Conservation (phyloP, 2,797 vertebrate species). For the Scyliorhinus canicula region DNA sequence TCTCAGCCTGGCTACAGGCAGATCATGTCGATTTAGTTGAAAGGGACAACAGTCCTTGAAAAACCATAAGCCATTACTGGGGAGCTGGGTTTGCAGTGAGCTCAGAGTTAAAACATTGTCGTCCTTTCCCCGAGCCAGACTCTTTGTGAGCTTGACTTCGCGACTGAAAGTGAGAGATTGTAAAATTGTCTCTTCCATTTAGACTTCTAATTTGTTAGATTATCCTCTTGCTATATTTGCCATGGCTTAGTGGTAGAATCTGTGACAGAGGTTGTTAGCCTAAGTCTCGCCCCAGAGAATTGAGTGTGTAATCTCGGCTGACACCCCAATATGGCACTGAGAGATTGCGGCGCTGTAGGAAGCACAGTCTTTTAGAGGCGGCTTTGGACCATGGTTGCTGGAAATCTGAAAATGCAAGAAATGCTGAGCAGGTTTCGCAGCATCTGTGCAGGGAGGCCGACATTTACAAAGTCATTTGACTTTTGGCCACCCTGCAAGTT, state of each 20-base stretch:
- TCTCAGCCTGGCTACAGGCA: not conserved
- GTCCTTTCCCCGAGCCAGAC: not conserved
- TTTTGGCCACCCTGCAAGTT: too few relatives aligned
- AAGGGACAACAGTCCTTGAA: not conserved
- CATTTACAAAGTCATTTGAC: too few relatives aligned
- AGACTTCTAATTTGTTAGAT: not conserved
- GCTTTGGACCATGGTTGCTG: not conserved
- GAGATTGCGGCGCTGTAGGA: not conserved
- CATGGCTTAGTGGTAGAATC: not conserved
- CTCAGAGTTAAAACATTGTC: not conserved
- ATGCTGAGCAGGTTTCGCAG: too few relatives aligned
- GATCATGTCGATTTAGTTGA: not conserved
- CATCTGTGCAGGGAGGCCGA: too few relatives aligned
- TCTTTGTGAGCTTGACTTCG: not conserved
- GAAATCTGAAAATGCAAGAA: too few relatives aligned
- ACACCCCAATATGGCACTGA: not conserved
- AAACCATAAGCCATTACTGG: not conserved
- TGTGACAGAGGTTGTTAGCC: not conserved
- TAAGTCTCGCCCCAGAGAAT: too few relatives aligned
- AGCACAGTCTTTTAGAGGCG: not conserved
- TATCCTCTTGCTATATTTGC: not conserved
- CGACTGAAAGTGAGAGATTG: not conserved
- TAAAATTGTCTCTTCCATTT: not conserved
- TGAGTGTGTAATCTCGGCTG: too few relatives aligned
- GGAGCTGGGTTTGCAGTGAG: not conserved